A percentile compares a stretch with the other conserved stretches of the same genome.
Conservation (phyloP, 2,113 vertebrate species). For the Syrrhaptes paradoxus region DNA sequence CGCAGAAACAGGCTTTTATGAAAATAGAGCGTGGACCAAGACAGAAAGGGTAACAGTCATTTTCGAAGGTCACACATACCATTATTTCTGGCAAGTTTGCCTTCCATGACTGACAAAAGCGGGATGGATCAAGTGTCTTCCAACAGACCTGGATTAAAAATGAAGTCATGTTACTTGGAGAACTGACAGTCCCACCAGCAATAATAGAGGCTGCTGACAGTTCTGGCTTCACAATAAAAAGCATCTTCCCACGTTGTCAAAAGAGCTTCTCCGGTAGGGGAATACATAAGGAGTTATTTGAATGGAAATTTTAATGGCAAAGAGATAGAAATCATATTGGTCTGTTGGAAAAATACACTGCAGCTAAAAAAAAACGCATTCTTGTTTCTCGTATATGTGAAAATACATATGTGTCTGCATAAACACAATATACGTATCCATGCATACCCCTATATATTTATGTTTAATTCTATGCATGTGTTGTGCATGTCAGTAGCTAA, state of each 20-base stretch:
- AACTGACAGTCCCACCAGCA: conserved; percentile 40
- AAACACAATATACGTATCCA: background rate
- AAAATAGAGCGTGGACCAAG: background rate
- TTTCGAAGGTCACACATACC: background rate
- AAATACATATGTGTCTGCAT: background rate
- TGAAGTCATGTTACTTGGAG: conserved; percentile 33
- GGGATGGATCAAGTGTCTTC: background rate
- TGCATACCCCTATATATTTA: background rate
- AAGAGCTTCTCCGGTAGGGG: background rate
- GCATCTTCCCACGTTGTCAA: background rate
- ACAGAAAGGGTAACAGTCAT: background rate
- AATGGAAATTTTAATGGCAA: background rate
- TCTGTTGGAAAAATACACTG: background rate
- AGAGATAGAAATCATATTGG: background rate
- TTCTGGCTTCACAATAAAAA: conserved; percentile 8
- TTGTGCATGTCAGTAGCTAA: background rate
- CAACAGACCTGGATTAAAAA: conserved; percentile 21
- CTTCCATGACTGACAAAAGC: background rate
- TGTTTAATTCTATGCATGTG: background rate
- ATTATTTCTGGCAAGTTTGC: background rate
- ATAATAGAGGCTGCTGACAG: conserved; percentile 38
- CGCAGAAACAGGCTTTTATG: background rate
- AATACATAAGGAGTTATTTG: conserved; percentile 11
- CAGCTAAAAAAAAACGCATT: background rate
- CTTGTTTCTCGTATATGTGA: background rate